phyloP scores from a whole-genome alignment of 2,797 vertebrate species.

The Ambastaia sidthimunki region DNA sequence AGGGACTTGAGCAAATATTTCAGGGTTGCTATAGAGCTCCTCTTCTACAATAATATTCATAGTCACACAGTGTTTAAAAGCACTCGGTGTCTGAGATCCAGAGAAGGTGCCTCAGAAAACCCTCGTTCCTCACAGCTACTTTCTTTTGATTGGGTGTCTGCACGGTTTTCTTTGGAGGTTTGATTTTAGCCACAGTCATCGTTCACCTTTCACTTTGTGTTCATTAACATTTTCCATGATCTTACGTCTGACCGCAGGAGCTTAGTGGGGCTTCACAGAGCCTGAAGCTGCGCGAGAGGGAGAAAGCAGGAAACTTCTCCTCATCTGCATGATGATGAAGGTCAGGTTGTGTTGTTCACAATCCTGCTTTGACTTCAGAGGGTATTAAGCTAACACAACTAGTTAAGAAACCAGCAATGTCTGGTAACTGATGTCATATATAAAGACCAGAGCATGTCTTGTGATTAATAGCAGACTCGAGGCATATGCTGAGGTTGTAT shows the following conservation, averaged over 20 bases:
- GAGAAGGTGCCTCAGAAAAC: slow-evolving; percentile 34
- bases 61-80: slow-evolving; percentile 18
- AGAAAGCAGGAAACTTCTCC: slow-evolving; percentile 49
- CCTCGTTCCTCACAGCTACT: not conserved
- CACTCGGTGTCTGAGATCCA: not conserved
- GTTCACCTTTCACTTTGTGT: slow-evolving; percentile 20
- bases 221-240: slow-evolving; percentile 39
- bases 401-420: slow-evolving; percentile 17
- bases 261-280: not conserved
- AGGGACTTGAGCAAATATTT: slow-evolving; percentile 38
- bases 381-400: slow-evolving; percentile 13
- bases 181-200: not conserved
- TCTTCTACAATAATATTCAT: slow-evolving; percentile 46
- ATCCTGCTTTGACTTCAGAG: slow-evolving; percentile 21
- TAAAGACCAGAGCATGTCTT: slow-evolving; percentile 24
- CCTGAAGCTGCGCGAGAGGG: not conserved
- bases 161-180: not conserved
- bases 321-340: slow-evolving; percentile 59
- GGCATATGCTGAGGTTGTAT: not conserved
- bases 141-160: slow-evolving; percentile 9
- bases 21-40: slow-evolving; percentile 44
- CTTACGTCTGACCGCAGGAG: slow-evolving; percentile 12
- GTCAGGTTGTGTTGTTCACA: slow-evolving; percentile 1
- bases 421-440: slow-evolving; percentile 12
- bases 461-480: not conserved